Percentiles rank a stretch among this genome's conserved stretches.
phyloP scores from a whole-genome alignment of 1,140 invertebrate genomes.

The Drosophila asahinai region DNA sequence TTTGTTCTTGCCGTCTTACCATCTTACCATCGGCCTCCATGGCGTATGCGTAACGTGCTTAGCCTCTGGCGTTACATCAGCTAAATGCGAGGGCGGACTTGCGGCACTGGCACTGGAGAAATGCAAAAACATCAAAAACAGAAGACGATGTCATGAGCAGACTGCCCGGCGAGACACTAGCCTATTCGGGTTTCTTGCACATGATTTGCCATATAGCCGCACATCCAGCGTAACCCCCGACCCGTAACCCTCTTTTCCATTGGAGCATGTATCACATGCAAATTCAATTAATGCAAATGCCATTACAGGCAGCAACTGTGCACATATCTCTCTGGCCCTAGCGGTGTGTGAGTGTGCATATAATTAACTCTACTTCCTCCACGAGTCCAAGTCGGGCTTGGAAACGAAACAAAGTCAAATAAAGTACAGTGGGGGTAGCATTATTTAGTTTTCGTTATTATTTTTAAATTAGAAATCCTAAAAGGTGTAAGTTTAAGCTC shows the following conservation, averaged over 20 bases:
- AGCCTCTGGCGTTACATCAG: slow-evolving; percentile 23
- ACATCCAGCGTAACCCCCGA: slow-evolving; percentile 2
- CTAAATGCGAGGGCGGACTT: slow-evolving; percentile 9
- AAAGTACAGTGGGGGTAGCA: background rate
- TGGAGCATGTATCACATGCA: slow-evolving; percentile 42
- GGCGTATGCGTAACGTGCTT: slow-evolving; percentile 60
- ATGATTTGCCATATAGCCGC: slow-evolving; percentile 7
- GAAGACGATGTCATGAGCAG: slow-evolving; percentile 10
- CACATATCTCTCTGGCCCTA: slow-evolving; percentile 3
- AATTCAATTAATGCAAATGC: slow-evolving; percentile 59
- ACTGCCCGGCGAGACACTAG: slow-evolving; percentile 20
- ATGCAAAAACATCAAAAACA: slow-evolving; percentile 22
- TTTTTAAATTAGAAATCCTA: no score
- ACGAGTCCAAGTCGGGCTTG: slow-evolving; percentile 19
- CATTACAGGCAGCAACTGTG: slow-evolving; percentile 44
- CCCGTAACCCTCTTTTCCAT: background rate
- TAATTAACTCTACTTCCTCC: slow-evolving; percentile 63
- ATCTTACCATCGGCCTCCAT: slow-evolving; percentile 11
- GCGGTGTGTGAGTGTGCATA: slow-evolving; percentile 31
- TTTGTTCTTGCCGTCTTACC: slow-evolving; percentile 43
- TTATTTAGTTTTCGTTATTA: no score
- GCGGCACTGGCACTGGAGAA: background rate
- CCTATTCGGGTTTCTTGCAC: slow-evolving; percentile 9
- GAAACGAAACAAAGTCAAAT: slow-evolving; percentile 20
- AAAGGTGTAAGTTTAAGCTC: no score